Evolutionary conservation across 2,113 vertebrate genomes (phyloP).

Genomic region (Hippocampus abdominalis): DNA sequence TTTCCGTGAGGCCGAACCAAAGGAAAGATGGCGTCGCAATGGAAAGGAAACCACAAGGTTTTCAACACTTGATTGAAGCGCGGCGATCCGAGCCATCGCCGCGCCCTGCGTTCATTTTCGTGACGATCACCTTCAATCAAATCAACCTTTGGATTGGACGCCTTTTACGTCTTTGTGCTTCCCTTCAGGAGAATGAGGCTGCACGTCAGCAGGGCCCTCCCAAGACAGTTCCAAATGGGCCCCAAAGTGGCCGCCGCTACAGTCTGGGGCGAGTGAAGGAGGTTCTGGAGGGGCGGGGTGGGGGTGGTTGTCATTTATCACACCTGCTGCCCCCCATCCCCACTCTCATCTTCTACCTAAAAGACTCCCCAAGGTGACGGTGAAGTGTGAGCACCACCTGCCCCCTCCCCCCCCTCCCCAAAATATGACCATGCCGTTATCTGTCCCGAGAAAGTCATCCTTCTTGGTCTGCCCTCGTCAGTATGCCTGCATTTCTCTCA

Average conservation of each 20-base stretch:
- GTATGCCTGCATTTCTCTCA: constrained; percentile 5
- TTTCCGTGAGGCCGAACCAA: too few relatives aligned
- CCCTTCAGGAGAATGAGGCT: constrained; percentile 40
- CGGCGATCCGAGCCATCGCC: not conserved
- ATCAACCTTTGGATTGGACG: constrained; percentile 34
- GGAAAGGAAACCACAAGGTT: not conserved
- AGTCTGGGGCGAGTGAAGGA: constrained; percentile 28
- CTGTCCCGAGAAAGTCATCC: constrained; percentile 37
- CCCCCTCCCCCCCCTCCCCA: constrained; percentile 16
- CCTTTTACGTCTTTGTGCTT: constrained; percentile 30
- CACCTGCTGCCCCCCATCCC: constrained; percentile 53
- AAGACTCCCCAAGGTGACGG: constrained; percentile 61
- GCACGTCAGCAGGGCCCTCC: constrained; percentile 41
- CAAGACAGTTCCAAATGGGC: constrained; percentile 69
- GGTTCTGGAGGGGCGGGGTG: constrained; percentile 36
- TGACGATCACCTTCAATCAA: not conserved
- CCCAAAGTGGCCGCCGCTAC: constrained; percentile 49
- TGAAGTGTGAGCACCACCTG: constrained; percentile 22
- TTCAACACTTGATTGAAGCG: not conserved
- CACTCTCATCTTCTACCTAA: constrained; percentile 47
- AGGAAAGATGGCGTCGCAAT: too few relatives aligned
- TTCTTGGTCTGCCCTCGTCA: constrained; percentile 35
- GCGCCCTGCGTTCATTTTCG: not conserved
- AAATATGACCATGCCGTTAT: constrained; percentile 46
- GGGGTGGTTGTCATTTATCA: constrained; percentile 70